Base-by-base conservation (phyloP, 2,113 vertebrate genomes). In the Tetrax tetrax region DNA sequence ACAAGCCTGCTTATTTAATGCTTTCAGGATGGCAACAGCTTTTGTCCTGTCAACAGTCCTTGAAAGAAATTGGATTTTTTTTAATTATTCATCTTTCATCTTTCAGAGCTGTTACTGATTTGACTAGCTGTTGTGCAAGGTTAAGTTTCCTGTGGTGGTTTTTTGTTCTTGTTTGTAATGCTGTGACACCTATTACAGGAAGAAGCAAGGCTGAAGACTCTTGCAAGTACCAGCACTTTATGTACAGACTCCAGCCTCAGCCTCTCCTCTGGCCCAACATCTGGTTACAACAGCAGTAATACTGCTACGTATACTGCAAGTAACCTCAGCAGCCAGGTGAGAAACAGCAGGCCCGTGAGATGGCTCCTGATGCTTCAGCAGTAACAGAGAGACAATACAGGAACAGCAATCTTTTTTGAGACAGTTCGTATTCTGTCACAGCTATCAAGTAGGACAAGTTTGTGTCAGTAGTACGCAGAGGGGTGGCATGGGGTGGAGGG, bases 211-310 rank as follows among this genome's bases (percentile, higher is more conserved):
- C 98, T 99, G 86, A 98, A 98, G 54, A 98, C 97, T 21, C 98
- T 98, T 69, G 97, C 98, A 72, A 98, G 98, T 96, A 98, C 97
- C 79, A 99, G 98, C 97, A 99, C 99, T 74, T 96, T 99, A 92
- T 99, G 98, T 83, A 99, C 98, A 21, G 98, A 98, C 65, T 99
- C 99, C 86, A 98, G 97, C 75, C 98, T 99, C 68, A 99, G 99
- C 92, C 98, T 99, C 29, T 99, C 99, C 13, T 99, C 99, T 81
- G 98, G 98, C 29, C 98, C 98, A 41, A 99, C 99, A 2, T 99
- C 99, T 33, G 99, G 99, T 25, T 99, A 99, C 97, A 99, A 99
- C 79, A 99, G 99, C 79, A 98, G 99, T 75, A 99, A 98, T 75
- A 90, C 98, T 7, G 97, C 98, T 23, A 93, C 97, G 1, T 98